These are phyloP conservation scores for Perdita meconis DNA, from an alignment of 2,888 invertebrate species.

Conservation along the genomic window DNA sequence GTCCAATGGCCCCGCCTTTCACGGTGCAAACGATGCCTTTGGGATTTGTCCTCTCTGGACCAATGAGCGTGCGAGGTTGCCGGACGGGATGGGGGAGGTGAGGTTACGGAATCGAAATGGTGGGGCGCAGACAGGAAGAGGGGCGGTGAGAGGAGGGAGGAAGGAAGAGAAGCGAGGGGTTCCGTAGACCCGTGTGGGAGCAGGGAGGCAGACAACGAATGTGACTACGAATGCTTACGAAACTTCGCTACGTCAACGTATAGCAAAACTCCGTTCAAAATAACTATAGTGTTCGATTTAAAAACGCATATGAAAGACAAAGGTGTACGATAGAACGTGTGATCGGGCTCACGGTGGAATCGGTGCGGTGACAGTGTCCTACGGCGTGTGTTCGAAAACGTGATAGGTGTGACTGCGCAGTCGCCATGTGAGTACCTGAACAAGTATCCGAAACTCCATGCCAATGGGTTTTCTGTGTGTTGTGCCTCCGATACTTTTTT, in stretches of 20 bases:
- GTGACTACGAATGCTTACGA: slow-evolving; percentile 76
- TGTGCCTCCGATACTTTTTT: slow-evolving; percentile 12
- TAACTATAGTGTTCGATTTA: slow-evolving; percentile 28
- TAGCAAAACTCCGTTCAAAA: slow-evolving; percentile 49
- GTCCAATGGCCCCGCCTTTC: slow-evolving; percentile 76
- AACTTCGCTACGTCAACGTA: slow-evolving; percentile 71
- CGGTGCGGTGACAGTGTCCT: slow-evolving; percentile 53
- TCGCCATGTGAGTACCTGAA: slow-evolving; percentile 81
- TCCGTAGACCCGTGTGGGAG: slow-evolving; percentile 66
- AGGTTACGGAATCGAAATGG: slow-evolving; percentile 42
- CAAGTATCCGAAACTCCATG: slow-evolving; percentile 54
- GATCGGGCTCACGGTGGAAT: slow-evolving; percentile 32
- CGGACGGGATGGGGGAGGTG: slow-evolving; percentile 45
- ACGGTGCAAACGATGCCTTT: slow-evolving; percentile 78
- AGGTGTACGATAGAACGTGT: slow-evolving; percentile 24
- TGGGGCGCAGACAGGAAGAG: slow-evolving; percentile 49
- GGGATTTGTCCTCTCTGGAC: slow-evolving; percentile 81
- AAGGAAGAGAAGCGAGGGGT: slow-evolving; percentile 60
- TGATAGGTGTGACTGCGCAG: slow-evolving; percentile 83
- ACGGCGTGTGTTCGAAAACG: slow-evolving; percentile 76
- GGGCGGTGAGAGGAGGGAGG: slow-evolving; percentile 42
- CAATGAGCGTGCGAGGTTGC: slow-evolving; percentile 70
- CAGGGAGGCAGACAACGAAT: slow-evolving; percentile 77
- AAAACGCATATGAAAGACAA: slow-evolving; percentile 6
- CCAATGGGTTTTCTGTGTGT: slow-evolving; percentile 18